Evolutionary conservation across 2,797 vertebrate genomes (phyloP).

Genomic region (Phrynocephalus forsythii): DNA sequence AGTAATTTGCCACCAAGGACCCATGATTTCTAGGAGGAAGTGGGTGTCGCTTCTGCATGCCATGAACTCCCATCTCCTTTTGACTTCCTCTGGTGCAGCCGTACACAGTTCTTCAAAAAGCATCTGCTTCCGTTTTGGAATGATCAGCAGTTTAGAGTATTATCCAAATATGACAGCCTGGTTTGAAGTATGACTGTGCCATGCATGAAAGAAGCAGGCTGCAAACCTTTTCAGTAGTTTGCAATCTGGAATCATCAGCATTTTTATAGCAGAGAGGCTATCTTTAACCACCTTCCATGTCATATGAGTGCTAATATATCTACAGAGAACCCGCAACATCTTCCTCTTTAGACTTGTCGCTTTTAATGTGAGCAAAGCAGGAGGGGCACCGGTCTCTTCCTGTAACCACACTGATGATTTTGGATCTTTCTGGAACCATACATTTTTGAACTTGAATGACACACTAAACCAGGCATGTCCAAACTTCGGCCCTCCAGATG

Average conservation of each 20-base stretch:
- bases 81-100: neutral
- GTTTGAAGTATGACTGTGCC: neutral
- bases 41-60: neutral
- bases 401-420: too few species aligned
- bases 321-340: too few species aligned
- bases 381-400: too few species aligned
- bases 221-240: neutral
- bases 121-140: neutral
- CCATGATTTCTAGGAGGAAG: neutral
- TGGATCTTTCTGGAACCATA: too few species aligned
- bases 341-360: too few species aligned
- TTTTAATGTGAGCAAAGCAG: too few species aligned
- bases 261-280: too few species aligned
- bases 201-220: neutral
- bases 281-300: too few species aligned
- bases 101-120: neutral
- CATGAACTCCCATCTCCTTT: neutral
- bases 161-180: neutral
- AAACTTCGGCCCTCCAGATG: too few species aligned
- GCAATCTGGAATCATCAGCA: too few species aligned
- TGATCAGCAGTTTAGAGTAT: neutral
- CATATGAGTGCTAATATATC: too few species aligned
- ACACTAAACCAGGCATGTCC: neutral
- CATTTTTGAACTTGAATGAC: neutral
- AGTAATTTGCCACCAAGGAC: too few species aligned